Conservation (phyloP, 1,140 invertebrate genomes). For the Cotesia vestalis region DNA sequence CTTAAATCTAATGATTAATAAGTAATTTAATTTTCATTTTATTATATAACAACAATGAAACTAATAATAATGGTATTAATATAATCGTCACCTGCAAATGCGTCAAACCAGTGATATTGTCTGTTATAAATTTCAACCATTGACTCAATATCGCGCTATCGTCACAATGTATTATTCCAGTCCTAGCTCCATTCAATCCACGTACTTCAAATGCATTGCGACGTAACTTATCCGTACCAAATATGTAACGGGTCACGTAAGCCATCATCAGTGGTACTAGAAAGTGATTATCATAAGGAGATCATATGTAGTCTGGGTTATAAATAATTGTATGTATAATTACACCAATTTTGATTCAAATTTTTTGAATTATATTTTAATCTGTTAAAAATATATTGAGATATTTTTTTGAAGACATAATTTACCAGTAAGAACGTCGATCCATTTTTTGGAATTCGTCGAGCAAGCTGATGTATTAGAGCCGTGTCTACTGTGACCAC, state of each 20-base stretch:
- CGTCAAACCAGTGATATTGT: constrained; percentile 90
- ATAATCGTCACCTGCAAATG: constrained; percentile 76
- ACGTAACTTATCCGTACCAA: constrained; percentile 93
- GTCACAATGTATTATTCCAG: constrained; percentile 88
- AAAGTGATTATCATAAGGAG: constrained; percentile 41
- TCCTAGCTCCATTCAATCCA: constrained; percentile 84
- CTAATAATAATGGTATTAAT: not conserved
- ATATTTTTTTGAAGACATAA: not conserved
- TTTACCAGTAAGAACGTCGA: constrained; percentile 77
- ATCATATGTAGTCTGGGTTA: not conserved
- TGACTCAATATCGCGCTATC: constrained; percentile 90
- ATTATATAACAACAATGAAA: not conserved
- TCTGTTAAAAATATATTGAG: too few relatives aligned
- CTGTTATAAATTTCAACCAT: constrained; percentile 93
- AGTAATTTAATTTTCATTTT: too few relatives aligned
- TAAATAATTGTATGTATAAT: constrained; percentile 29
- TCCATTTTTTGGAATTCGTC: constrained; percentile 71
- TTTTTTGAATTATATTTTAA: too few relatives aligned
- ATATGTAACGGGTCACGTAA: constrained; percentile 92
- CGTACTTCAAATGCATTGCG: constrained; percentile 96
- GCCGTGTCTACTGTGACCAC: constrained; percentile 55
- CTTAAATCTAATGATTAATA: too few relatives aligned
- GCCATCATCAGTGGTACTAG: constrained; percentile 93
- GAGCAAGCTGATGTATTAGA: constrained; percentile 63
- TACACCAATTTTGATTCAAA: not conserved